Evolutionary conservation across 2,797 vertebrate species (phyloP).

Genomic region (Varecia variegata): DNA sequence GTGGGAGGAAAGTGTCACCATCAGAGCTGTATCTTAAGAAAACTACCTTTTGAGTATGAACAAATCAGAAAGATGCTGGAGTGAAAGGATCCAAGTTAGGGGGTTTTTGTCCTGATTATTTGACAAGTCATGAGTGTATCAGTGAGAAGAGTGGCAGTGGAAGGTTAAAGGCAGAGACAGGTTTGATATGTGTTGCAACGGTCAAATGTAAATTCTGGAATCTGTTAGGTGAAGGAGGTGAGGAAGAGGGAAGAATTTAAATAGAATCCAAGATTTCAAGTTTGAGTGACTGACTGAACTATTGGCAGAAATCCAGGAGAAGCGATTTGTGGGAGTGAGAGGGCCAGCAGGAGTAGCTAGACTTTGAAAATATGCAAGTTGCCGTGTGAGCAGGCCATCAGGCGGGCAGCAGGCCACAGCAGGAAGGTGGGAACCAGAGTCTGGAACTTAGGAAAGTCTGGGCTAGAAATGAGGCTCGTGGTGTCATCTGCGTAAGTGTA

Average conservation of each 20-base stretch:
- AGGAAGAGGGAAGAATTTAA: background rate
- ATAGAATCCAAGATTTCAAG: background rate
- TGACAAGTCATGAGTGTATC: background rate
- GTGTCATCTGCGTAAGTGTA: background rate
- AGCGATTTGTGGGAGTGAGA: background rate
- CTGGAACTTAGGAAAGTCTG: background rate
- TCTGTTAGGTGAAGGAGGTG: background rate
- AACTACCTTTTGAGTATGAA: background rate
- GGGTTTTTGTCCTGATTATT: background rate
- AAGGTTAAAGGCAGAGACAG: background rate
- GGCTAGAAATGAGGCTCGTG: background rate
- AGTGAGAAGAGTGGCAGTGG: background rate
- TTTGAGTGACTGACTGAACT: background rate
- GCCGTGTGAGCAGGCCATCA: background rate
- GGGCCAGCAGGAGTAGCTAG: background rate
- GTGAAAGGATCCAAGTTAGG: background rate
- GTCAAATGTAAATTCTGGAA: background rate
- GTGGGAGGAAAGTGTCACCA: background rate
- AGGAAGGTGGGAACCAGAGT: background rate
- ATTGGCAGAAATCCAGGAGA: background rate
- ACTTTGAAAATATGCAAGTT: background rate
- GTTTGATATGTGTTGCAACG: background rate
- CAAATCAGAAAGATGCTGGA: background rate
- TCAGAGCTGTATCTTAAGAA: background rate
- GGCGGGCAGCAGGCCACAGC: background rate